Evolutionary conservation across 2,888 invertebrate species (phyloP).

Genomic region (Stenodera caucasica): DNA sequence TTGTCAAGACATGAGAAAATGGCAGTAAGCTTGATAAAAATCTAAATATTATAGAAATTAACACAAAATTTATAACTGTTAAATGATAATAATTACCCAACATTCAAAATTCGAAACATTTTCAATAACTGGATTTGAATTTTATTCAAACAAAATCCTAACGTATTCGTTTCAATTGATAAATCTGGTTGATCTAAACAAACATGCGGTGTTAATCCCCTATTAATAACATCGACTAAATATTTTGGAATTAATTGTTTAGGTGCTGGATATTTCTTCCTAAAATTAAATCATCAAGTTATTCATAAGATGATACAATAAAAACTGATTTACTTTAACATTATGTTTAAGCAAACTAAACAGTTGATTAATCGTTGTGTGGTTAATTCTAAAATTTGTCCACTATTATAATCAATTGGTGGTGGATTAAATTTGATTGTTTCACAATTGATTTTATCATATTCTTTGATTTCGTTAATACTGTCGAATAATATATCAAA

Average conservation of each 20-base stretch:
- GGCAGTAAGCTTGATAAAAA: not conserved
- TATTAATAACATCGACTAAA: not conserved
- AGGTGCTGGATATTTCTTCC: slow-evolving; percentile 3
- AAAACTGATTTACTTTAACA: not conserved
- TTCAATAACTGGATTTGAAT: not conserved
- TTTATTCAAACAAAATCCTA: not conserved
- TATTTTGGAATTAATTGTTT: not conserved
- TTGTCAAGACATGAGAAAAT: slow-evolving; percentile 5
- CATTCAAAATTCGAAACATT: not conserved
- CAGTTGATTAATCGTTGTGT: slow-evolving; percentile 2
- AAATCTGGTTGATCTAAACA: not conserved
- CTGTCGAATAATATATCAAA: slow-evolving; percentile 1
- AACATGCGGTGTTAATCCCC: not conserved
- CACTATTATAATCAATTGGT: not conserved
- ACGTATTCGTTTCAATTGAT: slow-evolving; percentile 1
- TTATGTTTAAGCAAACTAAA: slow-evolving; percentile 7
- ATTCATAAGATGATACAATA: no score
- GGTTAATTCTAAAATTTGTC: slow-evolving; percentile 3
- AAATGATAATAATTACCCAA: not conserved
- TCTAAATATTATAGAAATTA: not conserved
- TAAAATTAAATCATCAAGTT: not conserved
- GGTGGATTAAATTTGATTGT: slow-evolving; percentile 7
- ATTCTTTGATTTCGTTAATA: not conserved
- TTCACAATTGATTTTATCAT: not conserved
- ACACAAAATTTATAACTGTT: no score